Evolutionary conservation across 2,888 invertebrate genomes (phyloP).

Genomic region (Acleris laterana): DNA sequence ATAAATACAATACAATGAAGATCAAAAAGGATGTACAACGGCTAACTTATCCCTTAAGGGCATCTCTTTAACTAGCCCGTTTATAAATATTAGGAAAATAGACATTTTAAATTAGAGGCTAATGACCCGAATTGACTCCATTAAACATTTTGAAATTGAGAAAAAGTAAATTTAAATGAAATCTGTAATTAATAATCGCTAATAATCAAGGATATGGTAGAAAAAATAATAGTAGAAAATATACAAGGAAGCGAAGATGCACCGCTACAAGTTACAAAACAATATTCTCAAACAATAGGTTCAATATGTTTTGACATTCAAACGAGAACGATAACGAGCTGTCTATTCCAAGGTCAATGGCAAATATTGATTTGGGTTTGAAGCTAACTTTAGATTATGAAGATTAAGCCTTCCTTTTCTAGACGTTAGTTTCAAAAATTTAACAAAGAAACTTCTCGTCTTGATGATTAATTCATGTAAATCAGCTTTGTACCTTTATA

Average conservation of each 20-base stretch:
- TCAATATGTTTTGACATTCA: slow-evolving; percentile 59
- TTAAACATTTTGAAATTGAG: too few species aligned
- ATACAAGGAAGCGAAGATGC: slow-evolving; percentile 35
- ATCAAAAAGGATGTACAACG: too few species aligned
- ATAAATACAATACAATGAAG: too few species aligned
- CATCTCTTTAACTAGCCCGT: too few species aligned
- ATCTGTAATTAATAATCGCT: too few species aligned
- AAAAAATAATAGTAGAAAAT: slow-evolving; percentile 13
- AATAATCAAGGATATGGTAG: neutral
- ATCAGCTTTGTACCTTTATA: slow-evolving; percentile 42
- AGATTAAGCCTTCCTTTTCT: slow-evolving; percentile 8
- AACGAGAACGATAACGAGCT: slow-evolving; percentile 62
- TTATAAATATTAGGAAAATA: too few species aligned
- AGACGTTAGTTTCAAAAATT: slow-evolving; percentile 2
- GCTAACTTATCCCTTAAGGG: too few species aligned
- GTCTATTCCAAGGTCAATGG: slow-evolving; percentile 58
- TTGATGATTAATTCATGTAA: slow-evolving; percentile 45
- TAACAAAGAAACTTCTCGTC: slow-evolving; percentile 36
- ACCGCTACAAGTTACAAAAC: slow-evolving; percentile 43
- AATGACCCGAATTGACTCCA: too few species aligned
- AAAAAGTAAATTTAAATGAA: too few species aligned
- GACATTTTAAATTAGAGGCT: too few species aligned
- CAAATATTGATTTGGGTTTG: slow-evolving; percentile 37
- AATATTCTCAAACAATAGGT: slow-evolving; percentile 58
- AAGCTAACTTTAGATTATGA: slow-evolving; percentile 15